These are phyloP conservation scores for Cebus imitator DNA, from an alignment of 2,113 vertebrate genomes.

Conservation along the genomic window DNA sequence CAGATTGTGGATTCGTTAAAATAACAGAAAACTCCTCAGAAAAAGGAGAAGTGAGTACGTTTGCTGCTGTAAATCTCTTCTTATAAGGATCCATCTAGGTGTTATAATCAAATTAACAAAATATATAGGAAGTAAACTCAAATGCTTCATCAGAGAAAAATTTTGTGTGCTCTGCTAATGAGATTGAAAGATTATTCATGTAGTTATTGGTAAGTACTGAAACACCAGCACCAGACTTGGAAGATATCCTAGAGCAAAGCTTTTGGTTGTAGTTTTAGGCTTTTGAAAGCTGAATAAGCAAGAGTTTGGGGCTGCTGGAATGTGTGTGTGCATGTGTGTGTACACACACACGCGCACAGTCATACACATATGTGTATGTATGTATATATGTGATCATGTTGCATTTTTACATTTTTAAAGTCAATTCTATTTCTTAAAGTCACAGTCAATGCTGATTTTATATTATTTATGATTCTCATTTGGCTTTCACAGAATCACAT, in stretches of 20 bases:
- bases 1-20: constrained; percentile 86
- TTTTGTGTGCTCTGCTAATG: constrained; percentile 77
- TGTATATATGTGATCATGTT: constrained; percentile 59
- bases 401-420: constrained; percentile 61
- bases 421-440: constrained; percentile 75
- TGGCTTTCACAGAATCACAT: constrained; percentile 78
- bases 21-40: constrained; percentile 83
- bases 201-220: constrained; percentile 81
- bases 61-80: constrained; percentile 78
- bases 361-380: background rate
- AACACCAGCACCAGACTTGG: constrained; percentile 73
- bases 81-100: constrained; percentile 81
- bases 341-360: background rate
- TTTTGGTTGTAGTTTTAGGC: constrained; percentile 78
- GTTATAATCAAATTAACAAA: constrained; percentile 83
- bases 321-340: background rate
- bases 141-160: constrained; percentile 81
- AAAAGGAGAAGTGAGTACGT: constrained; percentile 65
- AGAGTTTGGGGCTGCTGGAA: constrained; percentile 56
- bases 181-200: constrained; percentile 82
- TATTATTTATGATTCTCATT: constrained; percentile 75
- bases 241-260: constrained; percentile 75
- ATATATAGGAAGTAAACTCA: constrained; percentile 81
- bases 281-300: constrained; percentile 78
- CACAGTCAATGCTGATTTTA: constrained; percentile 55